Evolutionary conservation across 2,888 invertebrate genomes (phyloP), one percentile per base, ranked within the genome.

Genomic region (Clostera curtula): DNA sequence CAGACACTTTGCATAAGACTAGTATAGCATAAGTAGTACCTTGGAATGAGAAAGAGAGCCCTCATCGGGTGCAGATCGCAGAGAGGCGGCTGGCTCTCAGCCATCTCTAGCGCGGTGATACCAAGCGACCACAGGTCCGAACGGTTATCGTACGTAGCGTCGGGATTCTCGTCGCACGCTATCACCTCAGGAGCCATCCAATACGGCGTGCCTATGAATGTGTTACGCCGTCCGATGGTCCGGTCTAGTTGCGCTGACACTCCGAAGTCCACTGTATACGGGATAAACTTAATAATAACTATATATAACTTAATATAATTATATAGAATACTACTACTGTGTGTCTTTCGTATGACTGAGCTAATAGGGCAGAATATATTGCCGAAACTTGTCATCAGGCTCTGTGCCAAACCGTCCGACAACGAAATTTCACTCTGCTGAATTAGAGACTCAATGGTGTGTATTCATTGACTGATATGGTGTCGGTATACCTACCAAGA

Each of bases 131-230:
- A 95, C 37, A 95, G 86, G 79, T 95, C 95, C 55, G 93, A 94
- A 57, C 95, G 91, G 86, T 98, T 98, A 84, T 99, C 99, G 67
- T 99, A 99, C 10, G 99, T 99, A 34, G 99, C 98, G 70, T 99
- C 98, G 24, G 98, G 97, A 84, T 99, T 99, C 82, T 99, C 98
- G 83, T 99, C 99, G 80, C 99, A 99, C 30, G 98, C 99, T 63
- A 99, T 99, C 24, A 98, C 98, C 87, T 98, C 98, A 2, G 98
- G 98, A 19, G 98, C 98, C 98, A 98, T 98, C 96, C 96, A 96
- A 71, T 96, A 96, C 5, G 96, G 96, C 9, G 96, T 96, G 44
- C 99, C 99, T 59, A 99, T 99, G 71, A 99, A 99, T 22, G 98
- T 99, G 82, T 99, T 99, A 62, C 99, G 88, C 55, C 98, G 88